These are phyloP conservation scores for Eurypyga helias DNA, from an alignment of 2,113 vertebrate genomes.

Conservation along the genomic window DNA sequence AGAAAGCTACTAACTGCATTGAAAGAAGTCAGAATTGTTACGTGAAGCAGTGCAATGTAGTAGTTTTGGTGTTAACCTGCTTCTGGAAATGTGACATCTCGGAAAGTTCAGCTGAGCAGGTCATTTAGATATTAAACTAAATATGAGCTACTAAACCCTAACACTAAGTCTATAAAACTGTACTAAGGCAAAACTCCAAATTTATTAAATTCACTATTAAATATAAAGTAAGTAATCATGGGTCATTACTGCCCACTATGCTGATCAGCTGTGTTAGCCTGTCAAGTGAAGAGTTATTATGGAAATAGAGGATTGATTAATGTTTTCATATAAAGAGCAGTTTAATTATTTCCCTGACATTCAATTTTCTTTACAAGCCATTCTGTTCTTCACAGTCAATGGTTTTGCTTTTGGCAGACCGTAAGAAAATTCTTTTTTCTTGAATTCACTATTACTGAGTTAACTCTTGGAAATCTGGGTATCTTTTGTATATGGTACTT, in stretches of 20 bases:
- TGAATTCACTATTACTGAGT: constrained; percentile 60
- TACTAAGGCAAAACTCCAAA: constrained; percentile 72
- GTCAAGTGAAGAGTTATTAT: constrained; percentile 77
- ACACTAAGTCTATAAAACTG: constrained; percentile 63
- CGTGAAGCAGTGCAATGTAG: not conserved
- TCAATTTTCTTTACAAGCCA: constrained; percentile 78
- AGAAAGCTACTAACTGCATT: not conserved
- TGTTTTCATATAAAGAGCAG: constrained; percentile 75
- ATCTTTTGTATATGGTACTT: not conserved
- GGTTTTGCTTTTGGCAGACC: constrained; percentile 55
- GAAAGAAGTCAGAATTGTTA: not conserved
- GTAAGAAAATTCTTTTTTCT: constrained; percentile 45
- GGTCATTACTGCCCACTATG: constrained; percentile 84
- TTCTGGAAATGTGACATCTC: not conserved
- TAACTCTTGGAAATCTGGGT: constrained; percentile 53
- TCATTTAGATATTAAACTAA: constrained; percentile 7
- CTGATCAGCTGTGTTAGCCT: constrained; percentile 81
- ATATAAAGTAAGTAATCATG: constrained; percentile 85
- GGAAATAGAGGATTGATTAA: constrained; percentile 79
- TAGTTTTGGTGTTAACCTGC: not conserved
- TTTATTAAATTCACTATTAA: constrained; percentile 82
- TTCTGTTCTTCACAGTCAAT: constrained; percentile 78
- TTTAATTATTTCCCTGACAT: constrained; percentile 79
- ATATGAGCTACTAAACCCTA: constrained; percentile 31
- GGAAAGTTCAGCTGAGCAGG: not conserved